Evolutionary conservation across 2,797 vertebrate species (phyloP).

Genomic region (Diceros bicornis): DNA sequence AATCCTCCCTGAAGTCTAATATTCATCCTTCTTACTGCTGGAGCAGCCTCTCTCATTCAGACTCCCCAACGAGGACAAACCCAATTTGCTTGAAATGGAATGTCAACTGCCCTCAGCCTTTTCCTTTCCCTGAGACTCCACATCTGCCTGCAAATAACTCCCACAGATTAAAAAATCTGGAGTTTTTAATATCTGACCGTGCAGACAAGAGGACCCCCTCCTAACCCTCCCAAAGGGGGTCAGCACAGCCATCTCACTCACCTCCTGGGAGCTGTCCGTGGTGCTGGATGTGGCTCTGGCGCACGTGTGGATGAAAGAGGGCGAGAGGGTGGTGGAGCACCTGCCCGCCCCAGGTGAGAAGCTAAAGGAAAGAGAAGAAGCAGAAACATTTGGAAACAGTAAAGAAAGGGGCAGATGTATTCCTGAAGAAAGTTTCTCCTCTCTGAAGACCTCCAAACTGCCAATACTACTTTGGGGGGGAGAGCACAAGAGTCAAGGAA

Average conservation of each 20-base stretch:
- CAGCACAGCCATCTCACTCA: background rate
- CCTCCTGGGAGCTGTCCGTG: slow-evolving; percentile 80
- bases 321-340: slow-evolving; percentile 32
- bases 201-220: background rate
- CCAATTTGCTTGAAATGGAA: background rate
- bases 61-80: background rate
- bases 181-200: background rate
- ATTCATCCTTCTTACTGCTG: background rate
- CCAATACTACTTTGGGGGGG: background rate
- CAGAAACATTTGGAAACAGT: slow-evolving; percentile 68
- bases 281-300: slow-evolving; percentile 69
- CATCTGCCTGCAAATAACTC: background rate
- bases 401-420: background rate
- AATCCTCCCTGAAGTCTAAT: slow-evolving; percentile 13
- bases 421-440: background rate
- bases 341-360: slow-evolving; percentile 56
- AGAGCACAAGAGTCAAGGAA: background rate
- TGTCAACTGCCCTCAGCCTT: background rate
- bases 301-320: background rate
- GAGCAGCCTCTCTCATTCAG: background rate
- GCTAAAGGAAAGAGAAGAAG: slow-evolving; percentile 73
- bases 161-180: background rate
- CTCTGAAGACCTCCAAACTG: background rate
- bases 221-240: background rate
- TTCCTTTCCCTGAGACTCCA: background rate